These are phyloP conservation scores for Drosophila pegasa DNA, from an alignment of 2,888 invertebrate genomes.

Conservation along the genomic window DNA sequence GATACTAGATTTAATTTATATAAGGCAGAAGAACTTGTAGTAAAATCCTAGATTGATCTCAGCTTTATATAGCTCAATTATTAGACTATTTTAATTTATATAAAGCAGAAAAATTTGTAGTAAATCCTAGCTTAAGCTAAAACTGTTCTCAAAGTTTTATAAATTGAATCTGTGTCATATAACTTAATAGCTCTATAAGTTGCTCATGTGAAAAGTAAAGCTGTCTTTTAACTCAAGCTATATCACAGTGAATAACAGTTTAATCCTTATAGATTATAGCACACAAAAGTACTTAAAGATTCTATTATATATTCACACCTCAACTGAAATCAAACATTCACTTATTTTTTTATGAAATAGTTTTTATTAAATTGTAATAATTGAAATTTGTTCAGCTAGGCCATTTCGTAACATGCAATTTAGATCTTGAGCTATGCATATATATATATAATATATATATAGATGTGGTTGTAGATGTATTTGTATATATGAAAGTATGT, in stretches of 20 bases:
- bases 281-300: too few relatives aligned
- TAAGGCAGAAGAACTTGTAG: too few relatives aligned
- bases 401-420: constrained; percentile 42
- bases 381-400: constrained; percentile 52
- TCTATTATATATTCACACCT: too few relatives aligned
- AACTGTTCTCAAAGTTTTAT: too few relatives aligned
- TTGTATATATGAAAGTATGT: constrained; percentile 1
- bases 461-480: constrained; percentile 8
- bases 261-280: not conserved
- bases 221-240: not conserved
- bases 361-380: constrained; percentile 60
- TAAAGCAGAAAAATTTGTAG: not conserved
- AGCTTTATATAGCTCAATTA: not conserved
- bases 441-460: constrained; percentile 5
- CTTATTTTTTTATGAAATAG: constrained; percentile 30
- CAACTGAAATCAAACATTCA: too few relatives aligned
- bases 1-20: too few relatives aligned
- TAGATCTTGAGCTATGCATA: constrained; percentile 41
- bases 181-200: not conserved
- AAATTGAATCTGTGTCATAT: too few relatives aligned
- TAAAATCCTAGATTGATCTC: too few relatives aligned
- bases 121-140: not conserved
- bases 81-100: not conserved
- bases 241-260: not conserved
- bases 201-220: too few relatives aligned